A percentile compares a stretch with the other conserved stretches of the same genome.
Conservation (phyloP, 2,888 invertebrate genomes). For the Sarcophaga carnaria region DNA sequence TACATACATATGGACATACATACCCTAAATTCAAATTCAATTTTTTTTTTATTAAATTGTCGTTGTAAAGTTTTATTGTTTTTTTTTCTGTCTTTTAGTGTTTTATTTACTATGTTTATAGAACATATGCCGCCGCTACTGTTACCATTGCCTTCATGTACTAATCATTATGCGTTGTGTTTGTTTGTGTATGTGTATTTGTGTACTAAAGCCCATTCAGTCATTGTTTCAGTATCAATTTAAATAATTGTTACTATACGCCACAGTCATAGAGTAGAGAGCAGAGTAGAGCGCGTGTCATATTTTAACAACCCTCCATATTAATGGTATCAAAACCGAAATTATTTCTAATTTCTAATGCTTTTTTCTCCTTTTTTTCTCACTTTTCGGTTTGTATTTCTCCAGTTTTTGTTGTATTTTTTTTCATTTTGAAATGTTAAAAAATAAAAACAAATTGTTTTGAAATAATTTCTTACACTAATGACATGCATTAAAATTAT, state of each 20-base stretch:
- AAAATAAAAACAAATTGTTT: constrained; percentile 56
- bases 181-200: neutral
- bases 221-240: constrained; percentile 50
- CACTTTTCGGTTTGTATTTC: neutral
- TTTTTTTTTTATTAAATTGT: neutral
- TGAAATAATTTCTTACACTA: constrained; percentile 63
- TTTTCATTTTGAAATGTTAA: constrained; percentile 41
- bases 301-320: constrained; percentile 64
- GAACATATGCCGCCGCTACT: neutral
- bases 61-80: neutral
- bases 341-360: neutral
- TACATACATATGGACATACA: neutral
- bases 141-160: neutral
- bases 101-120: neutral
- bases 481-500: constrained; percentile 59
- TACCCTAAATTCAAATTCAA: neutral
- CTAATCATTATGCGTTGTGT: neutral
- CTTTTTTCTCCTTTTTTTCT: neutral
- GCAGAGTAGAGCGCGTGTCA: constrained; percentile 59
- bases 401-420: neutral
- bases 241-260: constrained; percentile 62
- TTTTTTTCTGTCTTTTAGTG: neutral
- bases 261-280: neutral
- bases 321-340: constrained; percentile 29
- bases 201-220: neutral